A percentile compares a stretch with the other conserved stretches of the same genome.
Conservation (phyloP, 2,888 invertebrate genomes). For the Agrotis segetum region DNA sequence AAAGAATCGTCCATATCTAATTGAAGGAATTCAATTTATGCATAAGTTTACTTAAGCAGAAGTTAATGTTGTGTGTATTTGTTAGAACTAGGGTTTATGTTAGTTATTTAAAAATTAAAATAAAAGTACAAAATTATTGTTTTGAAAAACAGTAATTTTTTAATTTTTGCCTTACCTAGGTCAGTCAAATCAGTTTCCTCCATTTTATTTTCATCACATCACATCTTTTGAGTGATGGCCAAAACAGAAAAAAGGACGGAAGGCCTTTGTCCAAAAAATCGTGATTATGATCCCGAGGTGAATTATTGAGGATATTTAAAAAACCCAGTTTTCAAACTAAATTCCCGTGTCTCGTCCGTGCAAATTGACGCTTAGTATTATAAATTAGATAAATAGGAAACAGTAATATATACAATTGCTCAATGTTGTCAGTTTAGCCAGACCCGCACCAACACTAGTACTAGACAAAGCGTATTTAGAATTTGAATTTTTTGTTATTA, state of each 20-base stretch:
- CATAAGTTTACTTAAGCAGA: not conserved
- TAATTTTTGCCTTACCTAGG: no score
- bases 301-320: no score
- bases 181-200: no score
- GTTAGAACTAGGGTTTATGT: not conserved
- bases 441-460: not conserved
- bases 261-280: no score
- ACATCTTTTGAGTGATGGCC: no score
- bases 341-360: not conserved
- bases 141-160: no score
- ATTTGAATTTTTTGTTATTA: not conserved
- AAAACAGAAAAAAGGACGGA: no score
- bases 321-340: not conserved
- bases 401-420: not conserved
- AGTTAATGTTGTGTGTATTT: not conserved
- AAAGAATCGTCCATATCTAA: not conserved
- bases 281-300: no score
- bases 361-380: not conserved
- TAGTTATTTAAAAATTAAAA: no score
- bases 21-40: not conserved
- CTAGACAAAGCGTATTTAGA: not conserved
- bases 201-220: no score
- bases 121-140: no score
- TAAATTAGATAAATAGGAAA: slow-evolving; percentile 4
- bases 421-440: not conserved